These are phyloP conservation scores for Dascyllus trimaculatus DNA, from an alignment of 2,113 vertebrate genomes.

Conservation along the genomic window DNA sequence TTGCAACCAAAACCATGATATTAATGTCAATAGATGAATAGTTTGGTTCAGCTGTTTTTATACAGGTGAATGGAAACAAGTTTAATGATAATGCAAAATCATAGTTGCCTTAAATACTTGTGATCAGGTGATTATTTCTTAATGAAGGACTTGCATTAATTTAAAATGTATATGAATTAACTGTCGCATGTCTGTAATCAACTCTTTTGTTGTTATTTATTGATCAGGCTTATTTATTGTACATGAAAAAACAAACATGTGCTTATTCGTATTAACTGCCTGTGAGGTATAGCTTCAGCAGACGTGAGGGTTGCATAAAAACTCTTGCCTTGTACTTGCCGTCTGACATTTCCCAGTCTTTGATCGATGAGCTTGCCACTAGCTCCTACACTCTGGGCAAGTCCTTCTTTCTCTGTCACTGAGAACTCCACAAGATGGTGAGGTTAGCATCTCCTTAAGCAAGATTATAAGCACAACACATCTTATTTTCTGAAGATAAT, in stretches of 20 bases:
- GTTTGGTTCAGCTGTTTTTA: too few species aligned
- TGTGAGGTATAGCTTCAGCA: conserved; percentile 55
- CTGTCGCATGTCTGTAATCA: conserved; percentile 12
- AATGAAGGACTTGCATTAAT: not conserved
- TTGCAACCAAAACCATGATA: too few species aligned
- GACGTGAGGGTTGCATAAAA: conserved; percentile 57
- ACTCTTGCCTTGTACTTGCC: conserved; percentile 68
- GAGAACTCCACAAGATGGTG: conserved; percentile 64
- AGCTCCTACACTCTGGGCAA: conserved; percentile 72
- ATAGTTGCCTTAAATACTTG: too few species aligned
- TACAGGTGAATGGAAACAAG: too few species aligned
- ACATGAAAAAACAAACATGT: conserved; percentile 35
- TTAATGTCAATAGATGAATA: too few species aligned
- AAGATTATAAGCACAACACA: conserved; percentile 51
- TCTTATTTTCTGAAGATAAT: conserved; percentile 27
- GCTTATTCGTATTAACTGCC: conserved; percentile 45
- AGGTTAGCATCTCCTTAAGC: conserved; percentile 63
- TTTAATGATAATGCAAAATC: too few species aligned
- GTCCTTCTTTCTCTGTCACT: conserved; percentile 70
- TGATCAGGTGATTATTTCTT: too few species aligned
- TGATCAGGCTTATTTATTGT: conserved; percentile 43
- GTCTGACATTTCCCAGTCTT: conserved; percentile 78
- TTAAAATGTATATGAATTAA: conserved; percentile 5
- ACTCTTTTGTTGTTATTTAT: conserved; percentile 35
- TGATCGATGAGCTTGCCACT: conserved; percentile 80